phyloP scores from a whole-genome alignment of 2,888 invertebrate species.

The Melinaea menophilus region DNA sequence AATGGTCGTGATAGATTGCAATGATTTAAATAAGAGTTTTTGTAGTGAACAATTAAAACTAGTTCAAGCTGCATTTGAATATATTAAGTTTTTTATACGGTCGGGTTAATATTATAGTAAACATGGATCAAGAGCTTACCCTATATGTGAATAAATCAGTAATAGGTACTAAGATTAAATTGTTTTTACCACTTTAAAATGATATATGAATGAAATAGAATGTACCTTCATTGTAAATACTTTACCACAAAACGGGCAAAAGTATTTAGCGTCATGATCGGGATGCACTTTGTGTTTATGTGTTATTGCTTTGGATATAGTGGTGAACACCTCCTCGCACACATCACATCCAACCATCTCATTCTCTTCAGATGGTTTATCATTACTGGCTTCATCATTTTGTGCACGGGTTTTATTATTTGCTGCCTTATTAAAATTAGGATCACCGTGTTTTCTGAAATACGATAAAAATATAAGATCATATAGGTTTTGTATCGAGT shows the following conservation, averaged over 20 bases:
- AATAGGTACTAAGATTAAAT: no score
- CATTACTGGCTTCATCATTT: conserved; percentile 42
- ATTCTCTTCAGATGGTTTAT: conserved; percentile 42
- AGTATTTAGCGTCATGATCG: conserved; percentile 79
- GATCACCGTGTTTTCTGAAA: conserved; percentile 80
- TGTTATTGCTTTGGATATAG: conserved; percentile 80
- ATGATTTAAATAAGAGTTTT: no score
- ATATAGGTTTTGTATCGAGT: neutral
- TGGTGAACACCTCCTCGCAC: conserved; percentile 76
- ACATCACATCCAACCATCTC: conserved; percentile 78
- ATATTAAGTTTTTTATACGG: no score
- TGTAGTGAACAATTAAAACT: no score
- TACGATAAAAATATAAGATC: conserved; percentile 16
- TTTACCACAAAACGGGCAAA: conserved; percentile 82
- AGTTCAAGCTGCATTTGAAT: no score
- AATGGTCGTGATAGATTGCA: conserved; percentile 1
- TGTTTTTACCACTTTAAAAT: no score
- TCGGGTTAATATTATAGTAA: no score
- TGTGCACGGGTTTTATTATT: conserved; percentile 44
- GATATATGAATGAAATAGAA: conserved; percentile 12
- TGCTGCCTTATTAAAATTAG: conserved; percentile 73
- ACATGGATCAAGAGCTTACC: no score
- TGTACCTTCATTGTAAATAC: conserved; percentile 81
- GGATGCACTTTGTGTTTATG: conserved; percentile 83
- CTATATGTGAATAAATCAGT: no score